Conservation (phyloP, 2,888 invertebrate species). For the Rhamnusium bicolor region DNA sequence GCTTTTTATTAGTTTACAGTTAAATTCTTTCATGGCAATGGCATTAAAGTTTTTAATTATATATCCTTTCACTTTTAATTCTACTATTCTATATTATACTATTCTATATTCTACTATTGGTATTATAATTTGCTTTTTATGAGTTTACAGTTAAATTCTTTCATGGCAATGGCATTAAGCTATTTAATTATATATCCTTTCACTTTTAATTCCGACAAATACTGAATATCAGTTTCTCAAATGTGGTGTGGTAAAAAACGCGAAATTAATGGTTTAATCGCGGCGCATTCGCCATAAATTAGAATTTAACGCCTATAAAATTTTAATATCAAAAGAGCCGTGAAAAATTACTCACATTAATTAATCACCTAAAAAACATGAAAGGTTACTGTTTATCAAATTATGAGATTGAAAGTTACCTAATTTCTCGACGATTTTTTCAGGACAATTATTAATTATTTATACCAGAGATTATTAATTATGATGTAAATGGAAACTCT, state of each 20-base stretch:
- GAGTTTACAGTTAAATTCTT: not conserved
- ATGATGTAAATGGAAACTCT: no score
- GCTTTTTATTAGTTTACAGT: no score
- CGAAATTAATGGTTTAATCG: not conserved
- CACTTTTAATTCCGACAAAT: not conserved
- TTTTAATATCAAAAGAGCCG: not conserved
- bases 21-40: not conserved
- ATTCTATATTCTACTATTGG: no score
- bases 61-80: not conserved
- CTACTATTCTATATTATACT: no score
- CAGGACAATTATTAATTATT: no score
- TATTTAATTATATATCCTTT: not conserved
- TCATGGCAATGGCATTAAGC: not conserved
- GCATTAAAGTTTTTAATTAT: not conserved
- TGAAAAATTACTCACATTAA: conserved; percentile 28
- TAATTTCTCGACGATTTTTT: not conserved
- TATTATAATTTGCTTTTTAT: no score
- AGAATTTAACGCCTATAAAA: not conserved
- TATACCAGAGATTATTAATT: no score
- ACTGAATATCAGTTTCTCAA: not conserved
- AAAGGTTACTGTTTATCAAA: not conserved
- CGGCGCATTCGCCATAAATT: not conserved
- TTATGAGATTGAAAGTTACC: conserved; percentile 3
- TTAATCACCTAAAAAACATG: conserved; percentile 23
- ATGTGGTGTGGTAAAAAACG: not conserved